Evolutionary conservation across 2,113 vertebrate species (phyloP).

Genomic region (Corythornis cristatus): DNA sequence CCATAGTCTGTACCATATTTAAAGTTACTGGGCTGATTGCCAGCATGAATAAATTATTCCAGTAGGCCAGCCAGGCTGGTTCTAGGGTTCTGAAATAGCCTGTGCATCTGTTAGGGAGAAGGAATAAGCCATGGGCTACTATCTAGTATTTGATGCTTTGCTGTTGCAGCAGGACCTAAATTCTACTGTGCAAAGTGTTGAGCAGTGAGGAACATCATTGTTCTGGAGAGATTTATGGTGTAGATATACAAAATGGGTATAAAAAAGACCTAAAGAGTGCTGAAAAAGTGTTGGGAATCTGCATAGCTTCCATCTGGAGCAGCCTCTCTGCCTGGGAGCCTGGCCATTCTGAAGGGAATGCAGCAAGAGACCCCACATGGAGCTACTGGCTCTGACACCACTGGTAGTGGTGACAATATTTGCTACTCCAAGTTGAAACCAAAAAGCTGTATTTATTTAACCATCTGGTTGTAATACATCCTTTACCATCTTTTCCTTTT

Average conservation of each 20-base stretch:
- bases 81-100: not conserved
- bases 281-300: not conserved
- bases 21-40: not conserved
- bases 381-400: not conserved
- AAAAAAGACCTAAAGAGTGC: not conserved
- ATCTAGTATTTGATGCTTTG: not conserved
- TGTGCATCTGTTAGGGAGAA: not conserved
- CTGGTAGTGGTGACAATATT: not conserved
- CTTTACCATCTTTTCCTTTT: not conserved
- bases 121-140: not conserved
- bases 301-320: not conserved
- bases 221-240: not conserved
- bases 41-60: not conserved
- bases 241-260: not conserved
- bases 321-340: not conserved
- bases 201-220: not conserved
- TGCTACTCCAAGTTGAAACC: not conserved
- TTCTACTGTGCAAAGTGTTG: not conserved
- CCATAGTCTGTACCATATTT: not conserved
- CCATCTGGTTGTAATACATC: not conserved
- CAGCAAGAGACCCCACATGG: fast-evolving
- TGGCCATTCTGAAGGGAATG: not conserved
- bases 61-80: not conserved
- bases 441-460: not conserved
- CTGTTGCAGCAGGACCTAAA: not conserved